These are phyloP conservation scores for Morpho helenor DNA, from an alignment of 2,888 invertebrate genomes.

Conservation along the genomic window DNA sequence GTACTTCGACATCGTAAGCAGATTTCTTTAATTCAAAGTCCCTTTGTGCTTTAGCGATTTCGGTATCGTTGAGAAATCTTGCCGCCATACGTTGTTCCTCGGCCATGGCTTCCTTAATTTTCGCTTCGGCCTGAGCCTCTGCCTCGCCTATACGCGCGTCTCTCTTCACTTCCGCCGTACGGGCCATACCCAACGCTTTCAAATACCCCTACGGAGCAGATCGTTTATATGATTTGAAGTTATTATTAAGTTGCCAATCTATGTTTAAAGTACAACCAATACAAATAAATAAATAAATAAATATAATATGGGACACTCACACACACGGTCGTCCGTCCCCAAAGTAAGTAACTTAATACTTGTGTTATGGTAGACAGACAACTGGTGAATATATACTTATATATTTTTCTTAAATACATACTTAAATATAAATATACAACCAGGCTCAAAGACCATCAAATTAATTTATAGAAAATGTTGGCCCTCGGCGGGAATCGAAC, in stretches of 20 bases:
- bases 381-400: no score
- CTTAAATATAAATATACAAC: no score
- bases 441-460: no score
- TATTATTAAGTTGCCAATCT: not conserved
- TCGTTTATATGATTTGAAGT: not conserved
- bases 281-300: no score
- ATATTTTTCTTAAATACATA: no score
- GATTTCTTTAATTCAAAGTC: constrained; percentile 99
- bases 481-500: no score
- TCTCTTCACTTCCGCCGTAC: constrained; percentile 96
- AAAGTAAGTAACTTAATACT: no score
- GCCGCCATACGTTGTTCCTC: constrained; percentile 98
- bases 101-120: constrained; percentile 96
- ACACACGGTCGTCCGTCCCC: no score
- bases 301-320: no score
- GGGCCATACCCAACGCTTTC: constrained; percentile 95
- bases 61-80: constrained; percentile 95
- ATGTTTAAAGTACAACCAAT: not conserved
- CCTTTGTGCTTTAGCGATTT: constrained; percentile 97
- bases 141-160: constrained; percentile 99
- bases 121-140: constrained; percentile 94
- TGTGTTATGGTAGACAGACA: no score
- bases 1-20: constrained; percentile 97
- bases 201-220: constrained; percentile 86
- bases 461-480: no score